Percentiles rank a stretch among this genome's conserved stretches.
phyloP scores from a whole-genome alignment of 2,797 vertebrate species.

The Dallia pectoralis region DNA sequence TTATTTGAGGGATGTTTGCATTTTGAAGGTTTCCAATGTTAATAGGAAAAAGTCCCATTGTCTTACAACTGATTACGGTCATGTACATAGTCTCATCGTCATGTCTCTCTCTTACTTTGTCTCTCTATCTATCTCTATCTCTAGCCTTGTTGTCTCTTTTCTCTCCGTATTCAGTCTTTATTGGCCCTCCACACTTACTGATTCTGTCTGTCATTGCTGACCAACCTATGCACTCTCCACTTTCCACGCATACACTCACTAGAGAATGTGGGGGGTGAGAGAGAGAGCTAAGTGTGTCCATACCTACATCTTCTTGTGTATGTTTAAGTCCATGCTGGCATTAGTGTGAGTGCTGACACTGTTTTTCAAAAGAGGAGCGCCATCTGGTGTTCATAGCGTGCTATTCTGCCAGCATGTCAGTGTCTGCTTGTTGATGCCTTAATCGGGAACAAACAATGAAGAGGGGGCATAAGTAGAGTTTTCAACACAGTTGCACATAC shows the following conservation, averaged over 20 bases:
- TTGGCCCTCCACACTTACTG: not conserved
- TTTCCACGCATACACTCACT: not conserved
- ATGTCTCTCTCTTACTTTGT: not conserved
- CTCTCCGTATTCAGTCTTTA: constrained; percentile 9
- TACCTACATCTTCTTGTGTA: not conserved
- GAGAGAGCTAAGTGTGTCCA: not conserved
- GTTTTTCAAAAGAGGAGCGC: constrained; percentile 50
- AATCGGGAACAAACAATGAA: constrained; percentile 39
- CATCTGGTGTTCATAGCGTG: constrained; percentile 59
- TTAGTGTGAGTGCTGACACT: not conserved
- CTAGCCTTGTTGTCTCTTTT: not conserved
- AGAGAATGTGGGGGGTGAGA: not conserved
- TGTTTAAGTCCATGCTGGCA: not conserved
- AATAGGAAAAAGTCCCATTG: constrained; percentile 52
- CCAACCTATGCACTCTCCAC: not conserved
- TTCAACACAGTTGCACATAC: too few relatives aligned
- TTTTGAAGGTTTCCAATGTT: constrained; percentile 27
- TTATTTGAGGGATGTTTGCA: constrained; percentile 26
- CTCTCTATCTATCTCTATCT: not conserved
- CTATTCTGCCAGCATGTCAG: constrained; percentile 18
- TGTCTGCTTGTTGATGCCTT: constrained; percentile 30
- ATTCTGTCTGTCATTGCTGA: not conserved
- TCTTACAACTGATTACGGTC: constrained; percentile 30
- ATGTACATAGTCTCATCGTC: not conserved
- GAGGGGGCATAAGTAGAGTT: constrained; percentile 22